phyloP scores from a whole-genome alignment of 64 coral and sea anemone genomes.

The Hydrozoanthus tunicans region DNA sequence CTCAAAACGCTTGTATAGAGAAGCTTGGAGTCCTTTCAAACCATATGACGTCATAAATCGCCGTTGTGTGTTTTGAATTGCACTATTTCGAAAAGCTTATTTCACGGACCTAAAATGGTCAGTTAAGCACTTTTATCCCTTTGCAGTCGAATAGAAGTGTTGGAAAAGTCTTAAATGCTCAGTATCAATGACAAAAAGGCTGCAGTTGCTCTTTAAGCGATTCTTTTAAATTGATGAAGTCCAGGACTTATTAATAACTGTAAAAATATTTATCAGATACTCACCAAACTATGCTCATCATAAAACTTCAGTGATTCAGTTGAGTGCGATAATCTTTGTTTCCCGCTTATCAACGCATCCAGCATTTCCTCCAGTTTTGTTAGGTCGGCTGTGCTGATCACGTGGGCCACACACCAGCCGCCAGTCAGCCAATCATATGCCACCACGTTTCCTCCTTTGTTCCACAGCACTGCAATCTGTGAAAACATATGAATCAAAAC shows the following conservation, averaged over 20 bases:
- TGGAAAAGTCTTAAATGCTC: too few species aligned
- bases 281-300: constrained; percentile 81
- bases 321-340: constrained; percentile 58
- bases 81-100: too few species aligned
- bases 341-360: constrained; percentile 59
- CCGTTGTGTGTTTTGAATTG: too few species aligned
- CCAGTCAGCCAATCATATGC: constrained; percentile 84
- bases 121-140: too few species aligned
- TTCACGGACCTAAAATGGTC: too few species aligned
- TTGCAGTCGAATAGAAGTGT: too few species aligned
- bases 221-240: too few species aligned
- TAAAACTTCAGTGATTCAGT: constrained; percentile 65
- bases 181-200: too few species aligned
- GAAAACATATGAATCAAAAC: background rate
- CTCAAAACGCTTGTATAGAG: too few species aligned
- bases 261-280: constrained; percentile 6
- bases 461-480: constrained; percentile 85
- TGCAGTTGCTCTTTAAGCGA: too few species aligned
- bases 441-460: constrained; percentile 70
- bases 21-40: too few species aligned
- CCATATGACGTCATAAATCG: too few species aligned
- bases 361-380: constrained; percentile 54
- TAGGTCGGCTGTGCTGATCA: background rate
- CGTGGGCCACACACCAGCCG: constrained; percentile 74
- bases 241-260: background rate